Evolutionary conservation across 2,113 vertebrate genomes (phyloP), one percentile per base, ranked within the genome.

Genomic region (Catharus fuscescens): DNA sequence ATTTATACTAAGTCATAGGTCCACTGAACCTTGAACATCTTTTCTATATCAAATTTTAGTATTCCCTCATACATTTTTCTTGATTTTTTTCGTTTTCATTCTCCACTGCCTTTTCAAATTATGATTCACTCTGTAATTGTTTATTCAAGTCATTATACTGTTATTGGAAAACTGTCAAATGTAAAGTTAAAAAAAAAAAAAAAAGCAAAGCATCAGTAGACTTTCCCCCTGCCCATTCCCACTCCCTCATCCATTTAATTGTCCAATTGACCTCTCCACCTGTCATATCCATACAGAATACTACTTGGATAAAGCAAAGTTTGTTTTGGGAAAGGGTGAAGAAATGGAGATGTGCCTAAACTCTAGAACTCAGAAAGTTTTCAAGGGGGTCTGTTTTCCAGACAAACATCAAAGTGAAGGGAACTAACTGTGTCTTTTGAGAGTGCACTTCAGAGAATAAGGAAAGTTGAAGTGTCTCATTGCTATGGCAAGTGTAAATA

Each of bases 71-170:
- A 54, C 5, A 50, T 86, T 79, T 82, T 70, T 85, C 52, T 67
- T 81, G 24, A 45, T 40, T 87, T 50, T 50, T 88, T 89, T 48
- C 79, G 42, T 70, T 44, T 79, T 42, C 56, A 32, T 70, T 86
- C 70, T 69, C 54, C 38, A 66, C 36, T 65, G 48, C 36, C 42
- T 89, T 95, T 77, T 73, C 34, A 94, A 79, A 84, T 88, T 92
- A 84, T 59, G 54, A 88, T 92, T 93, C n/a, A 64, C 14, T 86
- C 66, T n/a, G 12, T n/a, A 93, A 87, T 57, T 83, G 50, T 88
- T 97, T 95, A 95, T 92, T 94, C 69, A 88, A 83, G 57, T 78
- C 31, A 79, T 95, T 81, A 88, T 67, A 79, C 19, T 86, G 47
- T 34, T 92, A 95, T 47, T 57, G 38, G 86, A 86, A 93, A 94